Percentiles rank a stretch among this genome's conserved stretches.
phyloP scores from a whole-genome alignment of 1,140 invertebrate genomes.

The Drosophila dunni region DNA sequence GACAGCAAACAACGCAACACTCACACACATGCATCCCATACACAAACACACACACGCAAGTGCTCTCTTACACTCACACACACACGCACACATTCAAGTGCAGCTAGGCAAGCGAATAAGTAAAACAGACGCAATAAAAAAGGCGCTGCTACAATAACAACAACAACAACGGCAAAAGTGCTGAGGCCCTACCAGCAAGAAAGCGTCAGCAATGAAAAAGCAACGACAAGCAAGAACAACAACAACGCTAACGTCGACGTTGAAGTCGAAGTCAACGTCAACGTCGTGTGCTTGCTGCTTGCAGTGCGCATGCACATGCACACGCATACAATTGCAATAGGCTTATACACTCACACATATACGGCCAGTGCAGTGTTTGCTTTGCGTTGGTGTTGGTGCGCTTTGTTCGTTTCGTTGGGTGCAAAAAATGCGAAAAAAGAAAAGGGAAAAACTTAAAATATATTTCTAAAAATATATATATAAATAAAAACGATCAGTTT shows the following conservation, averaged over 20 bases:
- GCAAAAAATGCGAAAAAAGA: constrained; percentile 32
- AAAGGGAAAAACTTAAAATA: constrained; percentile 40
- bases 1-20: constrained; percentile 31
- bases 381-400: constrained; percentile 54
- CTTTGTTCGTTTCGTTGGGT: constrained; percentile 65
- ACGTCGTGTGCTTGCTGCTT: constrained; percentile 26
- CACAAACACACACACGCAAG: constrained; percentile 13
- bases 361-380: constrained; percentile 18
- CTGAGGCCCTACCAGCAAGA: constrained; percentile 26
- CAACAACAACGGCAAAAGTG: constrained; percentile 6
- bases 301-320: constrained; percentile 78
- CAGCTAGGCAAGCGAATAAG: constrained; percentile 57
- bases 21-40: constrained; percentile 5
- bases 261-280: constrained; percentile 6
- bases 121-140: constrained; percentile 38
- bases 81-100: constrained; percentile 30
- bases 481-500: constrained; percentile 4
- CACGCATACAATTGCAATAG: constrained; percentile 39
- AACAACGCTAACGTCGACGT: constrained; percentile 36
- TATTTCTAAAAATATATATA: constrained; percentile 40
- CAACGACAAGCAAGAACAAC: constrained; percentile 43
- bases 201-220: constrained; percentile 46
- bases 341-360: constrained; percentile 13
- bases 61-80: constrained; percentile 17
- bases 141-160: constrained; percentile 27